Base-by-base conservation (phyloP, 2,113 vertebrate genomes). In the Otolemur garnettii region DNA sequence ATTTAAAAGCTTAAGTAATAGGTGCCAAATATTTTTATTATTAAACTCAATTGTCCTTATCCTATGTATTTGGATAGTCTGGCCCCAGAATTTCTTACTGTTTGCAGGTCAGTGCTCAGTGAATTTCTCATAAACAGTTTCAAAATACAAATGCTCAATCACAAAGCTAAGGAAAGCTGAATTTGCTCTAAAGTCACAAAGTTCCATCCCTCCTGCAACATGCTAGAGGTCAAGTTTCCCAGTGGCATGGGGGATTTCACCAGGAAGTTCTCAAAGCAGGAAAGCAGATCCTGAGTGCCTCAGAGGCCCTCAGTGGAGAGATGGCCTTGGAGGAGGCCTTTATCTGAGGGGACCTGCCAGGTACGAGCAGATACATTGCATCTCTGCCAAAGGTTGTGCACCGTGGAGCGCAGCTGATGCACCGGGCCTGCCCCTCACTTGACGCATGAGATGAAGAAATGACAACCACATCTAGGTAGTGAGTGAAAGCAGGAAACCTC, bases 221-320 rank as follows among this genome's bases (percentile, higher is more conserved):
- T 64, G 84, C 96, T 91, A 90, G 86, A 96, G 97, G 97, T 93
- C 91, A 97, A 90, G 96, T 96, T 96, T 96, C 91, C 93, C 95
- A 95, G 92, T 57, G 93, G 96, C 97, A 96, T 97, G 96, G 77
- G 57, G 71, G 75, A 93, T 96, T 97, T 95, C 64, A 91, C 94
- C 82, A 96, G 97, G 92, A 98, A 94, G 96, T 94, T 83, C 96
- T 97, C 96, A 1, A 90, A 98, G 82, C 78, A 84, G 74, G 45
- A 66, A 42, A 94, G 78, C n/a, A 4, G 78, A 96, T 69, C 30
- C 0, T 0, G 24, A 92, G 84, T 19, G 15, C 17, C 92, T 69
- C 89, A 90, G 74, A 94, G 96, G 97, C 97, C 98, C 90, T 5
- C 12, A 55, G 87, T 57, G 90, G 84, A 92, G 75, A 96, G 95